Percentiles rank a stretch among this genome's conserved stretches.
Conservation (phyloP, 2,113 vertebrate species). For the Setophaga kirtlandii region DNA sequence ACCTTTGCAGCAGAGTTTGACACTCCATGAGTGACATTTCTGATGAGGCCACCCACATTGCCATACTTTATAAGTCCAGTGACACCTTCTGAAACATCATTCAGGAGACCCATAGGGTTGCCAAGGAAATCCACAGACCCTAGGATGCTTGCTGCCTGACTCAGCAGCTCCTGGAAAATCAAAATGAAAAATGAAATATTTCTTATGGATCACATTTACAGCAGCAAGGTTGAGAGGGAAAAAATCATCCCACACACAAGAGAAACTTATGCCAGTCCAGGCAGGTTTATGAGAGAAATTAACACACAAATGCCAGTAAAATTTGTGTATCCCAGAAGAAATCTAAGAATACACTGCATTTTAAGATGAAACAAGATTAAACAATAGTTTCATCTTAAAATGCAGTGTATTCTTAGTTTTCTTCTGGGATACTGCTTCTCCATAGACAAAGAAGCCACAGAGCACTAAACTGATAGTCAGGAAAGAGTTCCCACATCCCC, state of each 20-base stretch:
- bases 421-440: background rate
- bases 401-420: background rate
- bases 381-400: background rate
- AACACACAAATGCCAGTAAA: background rate
- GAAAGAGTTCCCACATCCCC: background rate
- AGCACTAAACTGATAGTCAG: background rate
- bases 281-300: background rate
- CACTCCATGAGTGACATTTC: slow-evolving; percentile 95
- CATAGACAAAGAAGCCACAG: background rate
- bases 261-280: background rate
- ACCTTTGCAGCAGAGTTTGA: slow-evolving; percentile 99
- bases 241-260: background rate
- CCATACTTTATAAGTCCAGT: slow-evolving; percentile 93
- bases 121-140: slow-evolving; percentile 98
- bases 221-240: background rate
- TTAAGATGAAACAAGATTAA: background rate
- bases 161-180: slow-evolving; percentile 87
- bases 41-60: slow-evolving; percentile 93
- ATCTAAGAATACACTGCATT: no score
- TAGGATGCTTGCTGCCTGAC: slow-evolving; percentile 94
- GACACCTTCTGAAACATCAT: slow-evolving; percentile 93
- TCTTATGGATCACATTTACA: background rate
- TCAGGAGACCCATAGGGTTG: slow-evolving; percentile 95
- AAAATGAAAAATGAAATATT: background rate
- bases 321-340: background rate